phyloP scores from a whole-genome alignment of 2,797 vertebrate species.

The Pempheris klunzingeri region DNA sequence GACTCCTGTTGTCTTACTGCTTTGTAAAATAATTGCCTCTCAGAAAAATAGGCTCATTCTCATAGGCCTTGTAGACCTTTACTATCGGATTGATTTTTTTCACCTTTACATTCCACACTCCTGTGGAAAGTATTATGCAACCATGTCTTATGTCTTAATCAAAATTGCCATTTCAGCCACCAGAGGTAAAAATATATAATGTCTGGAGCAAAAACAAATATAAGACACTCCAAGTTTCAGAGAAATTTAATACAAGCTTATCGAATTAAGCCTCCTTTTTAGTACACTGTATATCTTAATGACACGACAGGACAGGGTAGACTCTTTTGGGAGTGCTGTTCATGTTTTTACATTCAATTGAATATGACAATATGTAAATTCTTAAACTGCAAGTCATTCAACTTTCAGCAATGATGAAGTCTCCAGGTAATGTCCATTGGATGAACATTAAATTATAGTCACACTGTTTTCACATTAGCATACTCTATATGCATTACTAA shows the following conservation, averaged over 20 bases:
- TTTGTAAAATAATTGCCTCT: slow-evolving; percentile 40
- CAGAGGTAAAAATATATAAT: background rate
- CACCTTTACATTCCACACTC: background rate
- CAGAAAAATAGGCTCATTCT: slow-evolving; percentile 4
- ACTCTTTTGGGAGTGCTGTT: background rate
- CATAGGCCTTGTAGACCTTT: slow-evolving; percentile 18
- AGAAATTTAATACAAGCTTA: background rate
- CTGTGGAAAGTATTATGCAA: slow-evolving; percentile 13
- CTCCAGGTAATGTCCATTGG: background rate
- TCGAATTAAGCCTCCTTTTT: background rate
- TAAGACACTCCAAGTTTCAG: background rate
- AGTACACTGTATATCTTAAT: background rate
- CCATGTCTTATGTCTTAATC: background rate
- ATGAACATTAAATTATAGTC: slow-evolving; percentile 10
- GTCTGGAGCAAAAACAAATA: background rate
- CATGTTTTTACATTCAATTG: slow-evolving; percentile 23
- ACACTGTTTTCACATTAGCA: slow-evolving; percentile 6
- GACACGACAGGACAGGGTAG: background rate
- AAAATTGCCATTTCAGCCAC: background rate
- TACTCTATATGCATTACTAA: background rate
- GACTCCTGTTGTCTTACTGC: slow-evolving; percentile 35
- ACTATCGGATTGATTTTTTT: slow-evolving; percentile 27
- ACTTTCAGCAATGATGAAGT: slow-evolving; percentile 20
- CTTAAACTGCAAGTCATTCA: slow-evolving; percentile 34
- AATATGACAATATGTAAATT: slow-evolving; percentile 22